phyloP scores from a whole-genome alignment of 2,888 invertebrate species.

The Microctonus aethiopoides region DNA sequence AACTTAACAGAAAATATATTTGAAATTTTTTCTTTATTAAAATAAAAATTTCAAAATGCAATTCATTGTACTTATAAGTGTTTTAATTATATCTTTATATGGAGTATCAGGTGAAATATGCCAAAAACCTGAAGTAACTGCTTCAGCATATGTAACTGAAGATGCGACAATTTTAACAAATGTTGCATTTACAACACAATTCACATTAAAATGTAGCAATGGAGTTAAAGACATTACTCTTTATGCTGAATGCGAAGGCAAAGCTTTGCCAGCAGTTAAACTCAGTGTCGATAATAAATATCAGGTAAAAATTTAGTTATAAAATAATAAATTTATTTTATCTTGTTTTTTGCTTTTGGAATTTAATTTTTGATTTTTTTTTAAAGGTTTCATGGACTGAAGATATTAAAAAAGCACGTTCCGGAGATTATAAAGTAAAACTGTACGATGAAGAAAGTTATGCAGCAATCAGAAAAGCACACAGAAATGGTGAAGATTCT shows the following conservation, averaged over 20 bases:
- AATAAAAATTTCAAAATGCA: constrained; percentile 39
- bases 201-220: constrained; percentile 83
- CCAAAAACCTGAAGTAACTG: constrained; percentile 76
- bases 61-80: constrained; percentile 11
- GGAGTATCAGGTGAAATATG: constrained; percentile 63
- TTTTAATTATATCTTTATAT: constrained; percentile 23
- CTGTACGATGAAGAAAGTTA: constrained; percentile 94
- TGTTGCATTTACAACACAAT: constrained; percentile 92
- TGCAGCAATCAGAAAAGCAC: constrained; percentile 84
- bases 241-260: constrained; percentile 91
- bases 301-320: constrained; percentile 74
- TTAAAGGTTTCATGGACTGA: constrained; percentile 92
- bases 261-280: constrained; percentile 84
- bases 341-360: not conserved
- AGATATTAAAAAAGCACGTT: constrained; percentile 83
- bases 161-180: constrained; percentile 92
- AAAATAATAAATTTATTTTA: not conserved
- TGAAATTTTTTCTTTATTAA: not conserved
- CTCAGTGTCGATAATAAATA: constrained; percentile 81
- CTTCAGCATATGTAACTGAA: constrained; percentile 88
- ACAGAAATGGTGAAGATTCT: constrained; percentile 78
- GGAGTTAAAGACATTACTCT: constrained; percentile 77
- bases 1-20: not conserved
- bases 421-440: constrained; percentile 83
- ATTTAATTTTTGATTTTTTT: constrained; percentile 45